Evolutionary conservation across 2,113 vertebrate species (phyloP).

Genomic region (Typhlomys cinereus): DNA sequence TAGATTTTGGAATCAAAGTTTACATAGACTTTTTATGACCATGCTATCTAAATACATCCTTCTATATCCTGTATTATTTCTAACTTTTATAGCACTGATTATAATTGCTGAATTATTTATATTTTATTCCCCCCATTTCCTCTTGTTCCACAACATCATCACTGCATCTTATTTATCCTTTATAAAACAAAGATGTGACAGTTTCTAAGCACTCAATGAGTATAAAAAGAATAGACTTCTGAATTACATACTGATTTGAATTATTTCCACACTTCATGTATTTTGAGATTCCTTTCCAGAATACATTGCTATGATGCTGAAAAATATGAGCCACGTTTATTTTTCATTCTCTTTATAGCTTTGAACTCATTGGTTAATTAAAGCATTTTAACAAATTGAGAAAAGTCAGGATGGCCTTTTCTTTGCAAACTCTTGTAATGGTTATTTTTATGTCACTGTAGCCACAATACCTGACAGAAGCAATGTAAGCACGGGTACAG

Average conservation of each 20-base stretch:
- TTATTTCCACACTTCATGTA: neutral
- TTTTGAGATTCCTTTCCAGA: constrained; percentile 30
- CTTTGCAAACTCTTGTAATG: neutral
- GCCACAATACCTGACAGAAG: no score
- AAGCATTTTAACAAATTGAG: neutral
- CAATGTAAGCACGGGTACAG: neutral
- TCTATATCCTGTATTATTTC: neutral
- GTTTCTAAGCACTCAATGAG: neutral
- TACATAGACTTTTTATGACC: neutral
- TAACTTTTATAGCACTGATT: neutral
- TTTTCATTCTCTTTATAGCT: constrained; percentile 16
- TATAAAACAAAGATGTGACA: neutral
- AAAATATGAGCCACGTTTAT: neutral
- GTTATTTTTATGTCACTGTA: neutral
- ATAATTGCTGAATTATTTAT: neutral
- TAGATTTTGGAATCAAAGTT: neutral
- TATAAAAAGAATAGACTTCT: neutral
- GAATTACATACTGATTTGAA: constrained; percentile 17
- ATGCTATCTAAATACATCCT: neutral
- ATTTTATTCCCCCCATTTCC: neutral
- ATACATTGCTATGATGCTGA: neutral
- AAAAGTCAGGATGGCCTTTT: neutral
- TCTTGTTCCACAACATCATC: neutral
- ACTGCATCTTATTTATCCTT: neutral
- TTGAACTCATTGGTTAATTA: neutral